A percentile compares a stretch with the other conserved stretches of the same genome.
phyloP scores from a whole-genome alignment of 2,797 vertebrate genomes.

The Gymnothorax javanicus region DNA sequence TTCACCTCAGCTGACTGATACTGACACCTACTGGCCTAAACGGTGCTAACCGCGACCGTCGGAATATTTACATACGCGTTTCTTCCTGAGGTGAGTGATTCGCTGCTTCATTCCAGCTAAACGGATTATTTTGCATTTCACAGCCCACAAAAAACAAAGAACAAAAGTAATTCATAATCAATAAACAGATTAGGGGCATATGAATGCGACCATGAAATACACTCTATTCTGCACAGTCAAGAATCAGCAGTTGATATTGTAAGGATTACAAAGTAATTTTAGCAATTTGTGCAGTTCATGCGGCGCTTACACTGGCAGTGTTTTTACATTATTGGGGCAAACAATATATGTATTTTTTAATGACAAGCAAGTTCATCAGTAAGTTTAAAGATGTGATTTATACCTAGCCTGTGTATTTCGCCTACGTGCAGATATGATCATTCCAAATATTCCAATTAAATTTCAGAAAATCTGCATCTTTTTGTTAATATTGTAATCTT shows the following conservation, averaged over 20 bases:
- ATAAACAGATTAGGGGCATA: background rate
- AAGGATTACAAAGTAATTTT: background rate
- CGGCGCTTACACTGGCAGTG: background rate
- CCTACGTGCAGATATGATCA: no score
- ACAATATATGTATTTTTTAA: background rate
- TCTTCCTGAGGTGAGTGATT: background rate
- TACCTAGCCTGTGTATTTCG: background rate
- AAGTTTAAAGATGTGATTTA: background rate
- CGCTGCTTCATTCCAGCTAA: background rate
- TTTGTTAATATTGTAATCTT: background rate
- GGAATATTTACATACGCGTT: slow-evolving; percentile 4
- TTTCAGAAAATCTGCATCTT: no score
- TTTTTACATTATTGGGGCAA: background rate
- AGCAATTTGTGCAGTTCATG: background rate
- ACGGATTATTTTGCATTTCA: background rate
- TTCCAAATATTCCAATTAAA: no score
- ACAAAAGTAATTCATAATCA: slow-evolving; percentile 18
- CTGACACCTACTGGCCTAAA: slow-evolving; percentile 43
- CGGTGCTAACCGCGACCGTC: slow-evolving; percentile 48
- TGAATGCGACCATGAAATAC: background rate
- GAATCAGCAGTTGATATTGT: background rate
- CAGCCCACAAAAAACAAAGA: background rate
- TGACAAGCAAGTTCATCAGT: background rate
- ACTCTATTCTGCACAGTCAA: slow-evolving; percentile 6
- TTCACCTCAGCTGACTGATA: slow-evolving; percentile 6